Evolutionary conservation across 2,113 vertebrate genomes (phyloP).

Genomic region (Protobothrops flavoviridis): DNA sequence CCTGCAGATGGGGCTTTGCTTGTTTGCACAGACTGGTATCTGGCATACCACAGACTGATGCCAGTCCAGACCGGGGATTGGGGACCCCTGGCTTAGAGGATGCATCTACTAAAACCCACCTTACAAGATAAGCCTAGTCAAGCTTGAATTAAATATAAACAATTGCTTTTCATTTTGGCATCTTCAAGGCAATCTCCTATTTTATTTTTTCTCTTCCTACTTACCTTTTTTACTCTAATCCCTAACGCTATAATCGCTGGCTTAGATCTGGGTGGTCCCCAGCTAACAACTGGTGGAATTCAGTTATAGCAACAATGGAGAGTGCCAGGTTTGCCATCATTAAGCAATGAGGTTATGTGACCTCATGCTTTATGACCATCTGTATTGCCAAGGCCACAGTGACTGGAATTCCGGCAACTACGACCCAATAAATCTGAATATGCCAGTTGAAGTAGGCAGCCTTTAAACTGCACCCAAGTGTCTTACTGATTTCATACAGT

Average conservation of each 20-base stretch:
- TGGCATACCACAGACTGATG: no score
- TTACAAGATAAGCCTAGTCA: not conserved
- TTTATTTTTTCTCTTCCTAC: not conserved
- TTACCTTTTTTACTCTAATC: not conserved
- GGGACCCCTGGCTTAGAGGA: not conserved
- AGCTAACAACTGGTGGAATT: not conserved
- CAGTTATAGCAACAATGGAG: not conserved
- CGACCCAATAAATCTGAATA: not conserved
- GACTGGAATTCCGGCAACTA: not conserved
- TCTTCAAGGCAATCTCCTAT: not conserved
- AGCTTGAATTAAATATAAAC: not conserved
- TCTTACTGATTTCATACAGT: not conserved
- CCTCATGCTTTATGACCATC: not conserved
- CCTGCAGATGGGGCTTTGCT: no score
- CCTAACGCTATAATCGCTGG: not conserved
- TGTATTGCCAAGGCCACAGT: not conserved
- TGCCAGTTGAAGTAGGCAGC: not conserved
- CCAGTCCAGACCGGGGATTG: not conserved
- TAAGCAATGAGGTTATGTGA: not conserved
- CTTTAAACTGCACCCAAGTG: not conserved
- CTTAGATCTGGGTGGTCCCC: not conserved
- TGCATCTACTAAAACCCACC: not conserved
- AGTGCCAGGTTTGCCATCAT: not conserved
- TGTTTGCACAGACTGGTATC: no score
- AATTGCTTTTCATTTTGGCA: not conserved